These are phyloP conservation scores for Trichechus manatus DNA, from an alignment of 2,113 vertebrate species.

Conservation along the genomic window DNA sequence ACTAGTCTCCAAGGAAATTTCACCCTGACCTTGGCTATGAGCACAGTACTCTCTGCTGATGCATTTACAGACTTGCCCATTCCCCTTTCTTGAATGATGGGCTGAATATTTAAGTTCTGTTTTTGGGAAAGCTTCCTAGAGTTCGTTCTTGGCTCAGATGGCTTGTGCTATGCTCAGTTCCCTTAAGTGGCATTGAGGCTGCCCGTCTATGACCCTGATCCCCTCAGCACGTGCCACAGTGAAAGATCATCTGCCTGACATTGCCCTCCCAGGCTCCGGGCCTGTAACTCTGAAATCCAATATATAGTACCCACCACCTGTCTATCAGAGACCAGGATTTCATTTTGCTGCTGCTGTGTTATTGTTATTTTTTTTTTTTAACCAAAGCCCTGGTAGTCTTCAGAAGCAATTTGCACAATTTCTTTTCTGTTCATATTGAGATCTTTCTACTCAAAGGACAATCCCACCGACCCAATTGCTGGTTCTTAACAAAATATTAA, in stretches of 20 bases:
- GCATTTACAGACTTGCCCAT: not conserved
- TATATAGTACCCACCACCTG: not conserved
- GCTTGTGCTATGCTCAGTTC: no score
- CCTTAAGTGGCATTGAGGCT: no score
- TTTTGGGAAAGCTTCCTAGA: not conserved
- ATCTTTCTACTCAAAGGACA: not conserved
- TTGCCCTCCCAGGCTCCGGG: rapidly evolving
- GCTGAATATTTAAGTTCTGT: not conserved
- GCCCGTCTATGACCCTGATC: not conserved
- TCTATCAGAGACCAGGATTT: not conserved
- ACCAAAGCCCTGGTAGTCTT: not conserved
- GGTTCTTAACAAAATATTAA: not conserved
- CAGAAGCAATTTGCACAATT: not conserved
- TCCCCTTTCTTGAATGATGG: not conserved
- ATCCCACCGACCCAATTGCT: not conserved
- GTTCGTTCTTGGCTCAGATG: not conserved
- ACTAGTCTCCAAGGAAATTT: not conserved
- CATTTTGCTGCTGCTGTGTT: not conserved
- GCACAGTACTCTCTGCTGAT: not conserved
- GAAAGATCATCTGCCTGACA: not conserved
- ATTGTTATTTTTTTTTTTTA: not conserved
- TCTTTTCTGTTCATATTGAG: not conserved
- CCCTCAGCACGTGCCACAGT: rapidly evolving
- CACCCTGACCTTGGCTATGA: not conserved
- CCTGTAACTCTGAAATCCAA: not conserved